Evolutionary conservation across 2,797 vertebrate genomes (phyloP), one percentile per base, ranked within the genome.

Genomic region (Neopelma chrysocephalum): DNA sequence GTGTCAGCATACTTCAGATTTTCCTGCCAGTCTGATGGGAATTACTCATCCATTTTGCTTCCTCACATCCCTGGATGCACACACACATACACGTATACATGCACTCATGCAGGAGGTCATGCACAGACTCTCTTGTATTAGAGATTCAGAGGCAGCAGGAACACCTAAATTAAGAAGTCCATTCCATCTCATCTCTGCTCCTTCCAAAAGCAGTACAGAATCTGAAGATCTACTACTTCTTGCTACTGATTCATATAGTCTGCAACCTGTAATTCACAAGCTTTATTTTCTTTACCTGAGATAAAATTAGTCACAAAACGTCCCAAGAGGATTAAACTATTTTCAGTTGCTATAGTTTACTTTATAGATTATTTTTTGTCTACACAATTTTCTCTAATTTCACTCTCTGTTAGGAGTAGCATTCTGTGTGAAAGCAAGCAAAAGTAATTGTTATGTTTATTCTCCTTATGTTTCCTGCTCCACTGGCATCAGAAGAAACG

Each of bases 11-110:
- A 57, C 31, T 71, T 81, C 57, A 57, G 14, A 18, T 68, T 81
- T 90, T 75, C 27, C 42, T 88, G n/a, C 48, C 71, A 78, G 11
- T 43, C 0, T 4, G 38, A 15, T 76, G 20, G 61, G 27, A 93
- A 65, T 60, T 81, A 62, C 50, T 82, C 20, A 60, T 47, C 31
- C n/a, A 31, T 75, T 94, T 73, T 72, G 32, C 25, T 76, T 69
- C 71, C 65, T 83, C 8, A 6, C 53, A 11, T 21, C 61, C 32
- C 50, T 21, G 34, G 38, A 47, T 65, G 43, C 43, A 60, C 3
- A 1, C 31, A 47, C 4, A 47, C 1, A 3, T 4, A 23, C 3
- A 22, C 0, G 1, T 8, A 34, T 7, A 12, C 3, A 1, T 9
- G 17, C 23, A n/a, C 22, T 48, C 8, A 2, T 18, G 26, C 60